Evolutionary conservation across 2,113 vertebrate species (phyloP), one percentile per base, ranked within the genome.

Genomic region (Leiothrix lutea): DNA sequence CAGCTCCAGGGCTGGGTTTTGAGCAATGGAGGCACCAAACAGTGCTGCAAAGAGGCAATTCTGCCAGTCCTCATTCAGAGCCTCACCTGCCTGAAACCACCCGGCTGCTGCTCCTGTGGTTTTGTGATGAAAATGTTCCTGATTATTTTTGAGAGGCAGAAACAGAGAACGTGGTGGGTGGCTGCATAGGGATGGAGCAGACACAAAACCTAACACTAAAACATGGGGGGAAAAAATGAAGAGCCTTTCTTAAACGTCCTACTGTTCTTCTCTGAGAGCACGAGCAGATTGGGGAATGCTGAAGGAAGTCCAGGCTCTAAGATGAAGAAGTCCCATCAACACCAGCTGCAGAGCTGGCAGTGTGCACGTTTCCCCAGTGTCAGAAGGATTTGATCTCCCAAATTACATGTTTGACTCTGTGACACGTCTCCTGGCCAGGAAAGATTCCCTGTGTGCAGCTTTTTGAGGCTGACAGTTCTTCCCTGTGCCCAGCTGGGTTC

Each of bases 11-110:
- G 69, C 42, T 80, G 81, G 40, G 12, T 10, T 90, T 48, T 60
- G 65, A 74, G 73, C 69, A 35, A 8, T 0, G 17, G 61, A 78
- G 70, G 58, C 51, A 45, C 75, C 75, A 48, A 24, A 70, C 33
- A 77, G 62, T 3, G 1, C 66, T 88, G 77, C 61, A n/a, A n/a
- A 83, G 45, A 53, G 40, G 70, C 86, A 87, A 29, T 42, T 57
- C 47, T 69, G 22, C 6, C 3, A 2, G 17, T 42, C 70, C 48
- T 44, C 60, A 24, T 26, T 89, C 57, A 65, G 73, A 89, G 54
- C 73, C 61, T 93, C 83, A 89, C 69, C 88, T 88, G 86, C 36
- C 84, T 26, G 57, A 61, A 75, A 84, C 44, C 58, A 82, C 75
- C 33, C 7, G 1, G 75, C 65, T 64, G 61, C 80, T 74, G 83